Conservation (phyloP, 2,888 invertebrate species). For the Galerucella calmariensis region DNA sequence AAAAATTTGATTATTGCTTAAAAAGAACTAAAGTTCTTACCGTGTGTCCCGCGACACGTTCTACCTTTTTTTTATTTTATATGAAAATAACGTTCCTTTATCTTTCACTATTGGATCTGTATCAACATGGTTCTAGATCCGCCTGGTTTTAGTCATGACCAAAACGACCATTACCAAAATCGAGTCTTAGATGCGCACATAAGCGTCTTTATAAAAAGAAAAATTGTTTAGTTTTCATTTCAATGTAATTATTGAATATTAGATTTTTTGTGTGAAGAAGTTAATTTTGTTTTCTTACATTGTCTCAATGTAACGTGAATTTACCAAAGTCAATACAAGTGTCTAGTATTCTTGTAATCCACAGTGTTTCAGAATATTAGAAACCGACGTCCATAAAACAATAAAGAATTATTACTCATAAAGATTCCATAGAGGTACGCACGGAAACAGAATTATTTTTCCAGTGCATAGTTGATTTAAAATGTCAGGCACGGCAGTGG, state of each 20-base stretch:
- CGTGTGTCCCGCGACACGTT: too few relatives aligned
- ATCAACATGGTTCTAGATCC: conserved; percentile 12
- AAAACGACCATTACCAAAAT: conserved; percentile 6
- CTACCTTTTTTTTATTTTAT: neutral
- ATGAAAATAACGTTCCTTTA: conserved; percentile 19
- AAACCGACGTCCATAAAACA: too few relatives aligned
- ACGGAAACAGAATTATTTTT: neutral
- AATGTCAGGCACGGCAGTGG: conserved; percentile 1
- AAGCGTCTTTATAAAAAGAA: neutral
- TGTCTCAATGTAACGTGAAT: too few relatives aligned
- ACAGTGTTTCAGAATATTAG: too few relatives aligned
- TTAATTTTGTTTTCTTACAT: too few relatives aligned
- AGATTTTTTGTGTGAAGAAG: neutral
- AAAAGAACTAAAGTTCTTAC: too few relatives aligned
- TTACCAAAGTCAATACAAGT: too few relatives aligned
- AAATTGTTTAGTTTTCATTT: neutral
- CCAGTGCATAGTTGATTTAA: neutral
- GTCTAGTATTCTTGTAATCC: too few relatives aligned
- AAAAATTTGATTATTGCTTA: too few relatives aligned
- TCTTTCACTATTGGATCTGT: conserved; percentile 13
- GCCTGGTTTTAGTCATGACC: conserved; percentile 1
- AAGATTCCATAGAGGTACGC: too few relatives aligned
- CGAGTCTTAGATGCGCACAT: neutral
- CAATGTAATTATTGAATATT: neutral
- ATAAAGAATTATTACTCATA: too few relatives aligned